Evolutionary conservation across 2,888 invertebrate species (phyloP), one percentile per base, ranked within the genome.

Genomic region (Chrysotoxum bicinctum): DNA sequence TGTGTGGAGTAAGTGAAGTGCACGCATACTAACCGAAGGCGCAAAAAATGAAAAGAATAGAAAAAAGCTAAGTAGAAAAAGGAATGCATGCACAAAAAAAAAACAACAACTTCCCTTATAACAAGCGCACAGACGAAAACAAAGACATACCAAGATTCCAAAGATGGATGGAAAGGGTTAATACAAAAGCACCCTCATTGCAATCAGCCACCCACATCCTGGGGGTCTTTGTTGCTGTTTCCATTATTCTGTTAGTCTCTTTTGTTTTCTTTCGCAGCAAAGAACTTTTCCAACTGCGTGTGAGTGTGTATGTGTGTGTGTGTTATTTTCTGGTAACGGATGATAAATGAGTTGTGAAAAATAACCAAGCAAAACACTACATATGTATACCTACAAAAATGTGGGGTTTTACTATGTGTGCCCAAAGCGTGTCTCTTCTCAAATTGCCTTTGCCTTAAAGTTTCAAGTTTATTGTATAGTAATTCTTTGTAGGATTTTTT

Each of bases 391-490:
- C 10, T 10, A 35, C 35, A 35, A 48, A 23, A 26, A 60, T 40
- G 45, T 64, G 43, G n/a, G 56, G 54, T 54, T 45, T 66, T 23
- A 54, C 80, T 26, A 23, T n/a, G n/a, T n/a, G n/a, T 60, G 54
- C 72, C 78, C 45, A 62, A 21, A 6, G 21, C 60, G 26, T 30
- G 62, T 40, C 43, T 43, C 43, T 45, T 48, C 62, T 56, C 54
- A 64, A 74, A 79, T 83, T 83, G 80, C 84, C 83, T 70, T 66
- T 75, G 58, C 70, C 50, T 73, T 74, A 62, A 83, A 83, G 80
- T 84, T 84, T 84, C 80, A 80, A 80, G 75, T 84, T 84, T 84
- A 84, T 80, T 84, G 80, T 80, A n/a, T n/a, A 72, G 78, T 74
- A 79, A 74, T 58, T 58, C 21, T 58, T 68, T 66, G 50, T 14